Base-by-base conservation (phyloP, 2,113 vertebrate species). In the Pelecanus crispus region DNA sequence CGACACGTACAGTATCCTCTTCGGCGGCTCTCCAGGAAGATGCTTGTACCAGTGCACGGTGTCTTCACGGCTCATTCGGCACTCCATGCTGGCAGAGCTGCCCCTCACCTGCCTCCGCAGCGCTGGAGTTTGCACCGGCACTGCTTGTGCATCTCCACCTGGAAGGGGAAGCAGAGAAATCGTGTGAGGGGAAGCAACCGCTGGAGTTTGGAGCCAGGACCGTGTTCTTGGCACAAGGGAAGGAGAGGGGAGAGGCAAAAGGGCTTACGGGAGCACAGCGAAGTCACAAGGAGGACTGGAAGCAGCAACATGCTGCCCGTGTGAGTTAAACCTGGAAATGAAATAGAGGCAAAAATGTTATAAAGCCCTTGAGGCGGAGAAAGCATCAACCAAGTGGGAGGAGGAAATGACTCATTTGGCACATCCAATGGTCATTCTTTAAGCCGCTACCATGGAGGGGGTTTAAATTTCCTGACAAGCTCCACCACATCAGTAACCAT, bases 41-140 rank as follows among this genome's bases (percentile, higher is more conserved):
- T 90, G 88, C 47, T 8, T 87, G 70, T 96, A 95, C 94, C 94
- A 95, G 61, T 95, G 86, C 19, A 94, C 2, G 2, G 0, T 0
- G 0, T 0, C 0, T 13, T 5, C 2, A 0, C 1, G 0, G 1
- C 0, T 0, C 7, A 78, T 13, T 7, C 0, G 9, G 55, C 96
- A 96, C 0, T 0, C 2, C 38, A 95, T 55, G 7, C 2, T 49
- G n/a, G 28, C 32, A 32, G 79, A 55, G 1, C 1, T 50, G 42
- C 42, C 65, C 20, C 4, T 38, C 61, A 50, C 11, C 52, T 7
- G 2, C 2, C 1, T 4, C 47, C 3, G 34, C 38, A 45, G 3
- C 19, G 1, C 3, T 0, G 89, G 95, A 7, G 2, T 88, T 80
- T 96, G 95, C 21, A 14, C 11, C 1, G 82, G 93, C 7, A 8